Percentiles rank a stretch among this genome's conserved stretches.
Evolutionary conservation across 1,140 invertebrate species (phyloP).

Genomic region (Tetragnatha versicolor): DNA sequence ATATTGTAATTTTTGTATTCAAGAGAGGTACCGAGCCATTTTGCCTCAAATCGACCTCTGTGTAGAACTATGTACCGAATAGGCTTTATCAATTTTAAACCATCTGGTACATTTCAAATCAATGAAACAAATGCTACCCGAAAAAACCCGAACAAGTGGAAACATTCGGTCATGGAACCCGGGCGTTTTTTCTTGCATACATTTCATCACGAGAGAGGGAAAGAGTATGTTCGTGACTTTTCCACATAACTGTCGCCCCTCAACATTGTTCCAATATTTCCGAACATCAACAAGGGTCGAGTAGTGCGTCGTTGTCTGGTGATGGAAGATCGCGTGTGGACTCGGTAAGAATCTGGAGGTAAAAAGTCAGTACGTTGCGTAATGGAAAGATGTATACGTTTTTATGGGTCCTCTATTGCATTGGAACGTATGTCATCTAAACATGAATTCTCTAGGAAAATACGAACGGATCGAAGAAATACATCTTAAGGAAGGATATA

Average conservation of each 20-base stretch:
- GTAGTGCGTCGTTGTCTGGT: slow-evolving; percentile 21
- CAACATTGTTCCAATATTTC: slow-evolving; percentile 16
- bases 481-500: background rate
- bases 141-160: background rate
- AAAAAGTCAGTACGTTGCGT: background rate
- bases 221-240: slow-evolving; percentile 19
- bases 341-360: background rate
- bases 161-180: background rate
- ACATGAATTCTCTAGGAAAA: background rate
- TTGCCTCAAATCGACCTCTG: too few relatives aligned
- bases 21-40: too few relatives aligned
- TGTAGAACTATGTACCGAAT: too few relatives aligned
- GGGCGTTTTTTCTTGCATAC: background rate
- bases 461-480: background rate
- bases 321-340: slow-evolving; percentile 22
- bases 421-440: background rate
- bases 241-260: slow-evolving; percentile 24
- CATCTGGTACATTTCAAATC: background rate
- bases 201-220: background rate
- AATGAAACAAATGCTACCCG: background rate
- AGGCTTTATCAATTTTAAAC: background rate
- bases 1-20: too few relatives aligned
- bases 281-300: slow-evolving; percentile 26
- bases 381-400: background rate
- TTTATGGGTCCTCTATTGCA: background rate